These are phyloP conservation scores for Lymantria dispar DNA, from an alignment of 2,888 invertebrate genomes.

Conservation along the genomic window DNA sequence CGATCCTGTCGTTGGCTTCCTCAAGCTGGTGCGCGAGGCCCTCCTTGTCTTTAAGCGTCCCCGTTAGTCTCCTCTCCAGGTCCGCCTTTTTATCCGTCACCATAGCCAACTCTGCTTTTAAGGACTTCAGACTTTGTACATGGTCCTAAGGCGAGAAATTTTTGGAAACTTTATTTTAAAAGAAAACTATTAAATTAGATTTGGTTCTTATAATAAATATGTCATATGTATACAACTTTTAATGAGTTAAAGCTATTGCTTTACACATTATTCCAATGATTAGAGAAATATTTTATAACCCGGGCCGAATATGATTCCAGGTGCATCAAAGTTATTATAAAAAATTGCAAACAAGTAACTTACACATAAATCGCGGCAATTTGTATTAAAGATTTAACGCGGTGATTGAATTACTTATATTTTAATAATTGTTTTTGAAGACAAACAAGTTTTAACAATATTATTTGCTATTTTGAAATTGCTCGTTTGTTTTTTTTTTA, in stretches of 20 bases:
- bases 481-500: neutral
- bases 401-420: neutral
- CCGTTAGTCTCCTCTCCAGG: conserved; percentile 90
- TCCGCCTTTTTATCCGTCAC: conserved; percentile 92
- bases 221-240: too few species aligned
- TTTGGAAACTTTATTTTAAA: neutral
- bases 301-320: too few species aligned
- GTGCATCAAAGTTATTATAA: too few species aligned
- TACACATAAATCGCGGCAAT: neutral
- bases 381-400: neutral
- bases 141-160: conserved; percentile 86
- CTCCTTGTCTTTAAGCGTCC: conserved; percentile 90
- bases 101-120: conserved; percentile 93
- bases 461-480: neutral
- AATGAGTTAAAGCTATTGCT: too few species aligned
- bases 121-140: conserved; percentile 92
- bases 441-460: neutral
- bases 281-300: too few species aligned
- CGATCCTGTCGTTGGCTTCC: conserved; percentile 94
- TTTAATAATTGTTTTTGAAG: neutral
- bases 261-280: too few species aligned
- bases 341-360: too few species aligned
- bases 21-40: conserved; percentile 90
- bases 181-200: too few species aligned
- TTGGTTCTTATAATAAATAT: too few species aligned